Evolutionary conservation across 1,140 invertebrate species (phyloP).

Genomic region (Drosophila arawakana): DNA sequence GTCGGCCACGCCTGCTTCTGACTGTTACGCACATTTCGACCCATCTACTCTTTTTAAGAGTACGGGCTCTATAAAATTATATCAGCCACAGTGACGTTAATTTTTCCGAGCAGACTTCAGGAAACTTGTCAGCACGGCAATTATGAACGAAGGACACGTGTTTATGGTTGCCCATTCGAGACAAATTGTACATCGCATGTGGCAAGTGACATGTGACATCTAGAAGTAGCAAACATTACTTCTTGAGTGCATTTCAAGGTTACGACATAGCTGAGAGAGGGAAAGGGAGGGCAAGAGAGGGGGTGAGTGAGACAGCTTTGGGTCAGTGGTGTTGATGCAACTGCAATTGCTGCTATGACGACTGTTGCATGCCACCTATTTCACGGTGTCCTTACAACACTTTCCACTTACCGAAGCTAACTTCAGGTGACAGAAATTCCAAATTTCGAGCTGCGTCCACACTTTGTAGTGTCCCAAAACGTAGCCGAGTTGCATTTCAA

Average conservation of each 20-base stretch:
- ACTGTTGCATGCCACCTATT: constrained; percentile 16
- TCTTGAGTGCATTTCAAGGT: constrained; percentile 77
- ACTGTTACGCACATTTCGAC: too few species aligned
- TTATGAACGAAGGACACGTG: constrained; percentile 44
- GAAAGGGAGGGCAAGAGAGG: too few species aligned
- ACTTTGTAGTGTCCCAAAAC: constrained; percentile 6
- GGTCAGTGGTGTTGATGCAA: constrained; percentile 17
- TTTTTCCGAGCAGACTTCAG: constrained; percentile 11
- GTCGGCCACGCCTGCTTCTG: too few species aligned
- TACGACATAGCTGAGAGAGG: constrained; percentile 43
- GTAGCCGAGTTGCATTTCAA: constrained; percentile 25
- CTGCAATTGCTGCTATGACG: neutral
- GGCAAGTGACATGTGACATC: neutral
- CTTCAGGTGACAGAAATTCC: constrained; percentile 8
- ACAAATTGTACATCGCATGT: neutral
- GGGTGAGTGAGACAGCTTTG: neutral
- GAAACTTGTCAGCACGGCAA: constrained; percentile 43
- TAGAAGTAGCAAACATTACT: constrained; percentile 53
- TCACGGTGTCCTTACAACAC: constrained; percentile 52
- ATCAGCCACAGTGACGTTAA: constrained; percentile 49
- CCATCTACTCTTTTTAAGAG: too few species aligned
- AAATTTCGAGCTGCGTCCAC: neutral
- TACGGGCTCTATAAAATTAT: neutral
- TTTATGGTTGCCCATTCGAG: constrained; percentile 8
- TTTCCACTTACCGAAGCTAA: constrained; percentile 60